These are phyloP conservation scores for Musca vetustissima DNA, from an alignment of 1,140 invertebrate genomes.

Conservation along the genomic window DNA sequence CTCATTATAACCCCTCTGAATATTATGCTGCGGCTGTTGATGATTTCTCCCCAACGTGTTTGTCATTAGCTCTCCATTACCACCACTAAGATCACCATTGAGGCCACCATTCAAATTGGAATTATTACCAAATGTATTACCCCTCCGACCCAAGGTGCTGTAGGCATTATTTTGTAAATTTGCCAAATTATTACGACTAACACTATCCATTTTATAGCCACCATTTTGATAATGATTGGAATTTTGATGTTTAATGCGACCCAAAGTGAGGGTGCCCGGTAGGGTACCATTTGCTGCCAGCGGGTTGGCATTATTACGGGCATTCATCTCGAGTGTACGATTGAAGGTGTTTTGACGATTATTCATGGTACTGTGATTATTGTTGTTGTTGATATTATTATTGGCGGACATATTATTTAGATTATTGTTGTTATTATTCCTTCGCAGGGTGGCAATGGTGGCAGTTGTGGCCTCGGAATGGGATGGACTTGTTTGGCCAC, in stretches of 20 bases:
- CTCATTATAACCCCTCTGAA: constrained; percentile 49
- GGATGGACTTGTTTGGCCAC: constrained; percentile 72
- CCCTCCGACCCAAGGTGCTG: constrained; percentile 59
- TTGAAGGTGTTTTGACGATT: constrained; percentile 56
- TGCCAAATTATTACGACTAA: constrained; percentile 49
- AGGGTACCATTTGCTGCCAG: constrained; percentile 35
- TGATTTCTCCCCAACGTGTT: constrained; percentile 53
- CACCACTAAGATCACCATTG: constrained; percentile 20
- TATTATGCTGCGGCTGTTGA: constrained; percentile 37
- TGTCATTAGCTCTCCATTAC: constrained; percentile 43
- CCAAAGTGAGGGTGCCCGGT: constrained; percentile 51
- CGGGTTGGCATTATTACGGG: constrained; percentile 53
- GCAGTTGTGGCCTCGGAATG: constrained; percentile 77
- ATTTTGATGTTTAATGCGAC: constrained; percentile 51
- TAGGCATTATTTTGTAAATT: constrained; percentile 57
- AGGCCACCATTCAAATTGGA: constrained; percentile 6
- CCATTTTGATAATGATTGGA: constrained; percentile 53
- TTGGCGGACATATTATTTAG: constrained; percentile 57
- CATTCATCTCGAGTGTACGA: constrained; percentile 52
- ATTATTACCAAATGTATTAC: constrained; percentile 53
- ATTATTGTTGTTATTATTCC: constrained; percentile 57
- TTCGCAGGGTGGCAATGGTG: constrained; percentile 66
- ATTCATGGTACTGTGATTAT: constrained; percentile 53
- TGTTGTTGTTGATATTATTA: constrained; percentile 58
- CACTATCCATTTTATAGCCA: constrained; percentile 45